Percentiles rank a stretch among this genome's conserved stretches.
phyloP scores from a whole-genome alignment of 2,797 vertebrate species.

The Buceros bicornis region DNA sequence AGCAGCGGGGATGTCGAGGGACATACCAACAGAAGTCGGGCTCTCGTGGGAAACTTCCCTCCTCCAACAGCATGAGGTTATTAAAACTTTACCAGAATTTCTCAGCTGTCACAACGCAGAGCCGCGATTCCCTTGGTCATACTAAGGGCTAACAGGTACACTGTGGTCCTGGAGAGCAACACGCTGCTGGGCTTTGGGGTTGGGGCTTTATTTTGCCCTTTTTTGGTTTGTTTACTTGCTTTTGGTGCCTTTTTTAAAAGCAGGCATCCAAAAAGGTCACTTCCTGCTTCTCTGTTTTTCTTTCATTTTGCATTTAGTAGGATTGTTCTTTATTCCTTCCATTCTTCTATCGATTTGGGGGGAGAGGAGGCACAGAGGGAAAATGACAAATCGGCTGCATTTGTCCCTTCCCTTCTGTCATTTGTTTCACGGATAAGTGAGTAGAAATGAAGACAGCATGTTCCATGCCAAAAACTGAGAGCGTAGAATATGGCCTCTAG shows the following conservation, averaged over 20 bases:
- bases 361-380: background rate
- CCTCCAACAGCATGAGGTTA: background rate
- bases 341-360: constrained; percentile 14
- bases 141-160: background rate
- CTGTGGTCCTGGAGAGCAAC: background rate
- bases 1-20: background rate
- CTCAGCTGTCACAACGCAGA: background rate
- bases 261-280: background rate
- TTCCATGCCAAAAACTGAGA: constrained; percentile 27
- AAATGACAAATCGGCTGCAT: constrained; percentile 18
- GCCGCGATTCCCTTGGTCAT: background rate
- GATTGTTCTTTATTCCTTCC: constrained; percentile 39
- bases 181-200: background rate
- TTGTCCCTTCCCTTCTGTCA: constrained; percentile 57
- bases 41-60: background rate
- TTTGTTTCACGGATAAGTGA: constrained; percentile 75
- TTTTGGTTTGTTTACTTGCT: no score
- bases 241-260: background rate
- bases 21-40: fast-evolving
- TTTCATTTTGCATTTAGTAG: constrained; percentile 20
- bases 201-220: background rate
- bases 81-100: background rate
- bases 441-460: constrained; percentile 55
- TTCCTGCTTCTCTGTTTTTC: background rate
- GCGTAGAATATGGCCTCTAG: constrained; percentile 67